Evolutionary conservation across 1,140 invertebrate genomes (phyloP).

Genomic region (Dinoponera quadriceps): DNA sequence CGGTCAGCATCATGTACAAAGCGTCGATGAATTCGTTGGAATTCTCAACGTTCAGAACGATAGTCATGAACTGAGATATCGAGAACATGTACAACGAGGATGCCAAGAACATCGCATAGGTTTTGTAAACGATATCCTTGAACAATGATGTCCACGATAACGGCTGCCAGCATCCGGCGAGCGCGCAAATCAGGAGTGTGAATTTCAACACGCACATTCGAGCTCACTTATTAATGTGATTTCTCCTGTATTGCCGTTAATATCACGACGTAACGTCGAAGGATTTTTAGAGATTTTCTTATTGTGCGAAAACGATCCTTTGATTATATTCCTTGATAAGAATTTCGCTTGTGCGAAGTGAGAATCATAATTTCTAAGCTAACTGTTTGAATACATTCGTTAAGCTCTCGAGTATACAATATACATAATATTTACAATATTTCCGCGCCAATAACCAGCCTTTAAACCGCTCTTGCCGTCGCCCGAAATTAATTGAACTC

Average conservation of each 20-base stretch:
- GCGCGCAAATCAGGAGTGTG: conserved; percentile 30
- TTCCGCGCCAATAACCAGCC: too few species aligned
- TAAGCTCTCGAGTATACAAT: background rate
- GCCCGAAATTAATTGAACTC: too few species aligned
- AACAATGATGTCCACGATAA: conserved; percentile 29
- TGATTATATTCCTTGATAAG: too few species aligned
- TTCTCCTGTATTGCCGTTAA: conserved; percentile 1
- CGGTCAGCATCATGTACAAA: conserved; percentile 24
- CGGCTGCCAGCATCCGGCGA: conserved; percentile 49
- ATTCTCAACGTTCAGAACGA: conserved; percentile 31
- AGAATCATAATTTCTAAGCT: background rate
- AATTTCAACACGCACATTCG: conserved; percentile 33
- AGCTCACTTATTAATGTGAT: background rate
- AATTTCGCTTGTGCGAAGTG: too few species aligned
- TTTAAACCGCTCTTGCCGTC: too few species aligned
- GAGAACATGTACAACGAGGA: conserved; percentile 1
- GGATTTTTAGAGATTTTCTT: background rate
- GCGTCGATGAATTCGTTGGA: conserved; percentile 65
- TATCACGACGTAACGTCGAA: background rate
- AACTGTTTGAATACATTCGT: background rate
- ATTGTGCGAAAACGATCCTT: background rate
- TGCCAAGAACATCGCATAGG: conserved; percentile 2
- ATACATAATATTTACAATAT: too few species aligned
- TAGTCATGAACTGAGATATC: conserved; percentile 60
- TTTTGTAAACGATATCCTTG: conserved; percentile 44